A percentile compares a stretch with the other conserved stretches of the same genome.
These are phyloP conservation scores for Heliconius nattereri DNA, from an alignment of 1,140 invertebrate species.

Conservation along the genomic window DNA sequence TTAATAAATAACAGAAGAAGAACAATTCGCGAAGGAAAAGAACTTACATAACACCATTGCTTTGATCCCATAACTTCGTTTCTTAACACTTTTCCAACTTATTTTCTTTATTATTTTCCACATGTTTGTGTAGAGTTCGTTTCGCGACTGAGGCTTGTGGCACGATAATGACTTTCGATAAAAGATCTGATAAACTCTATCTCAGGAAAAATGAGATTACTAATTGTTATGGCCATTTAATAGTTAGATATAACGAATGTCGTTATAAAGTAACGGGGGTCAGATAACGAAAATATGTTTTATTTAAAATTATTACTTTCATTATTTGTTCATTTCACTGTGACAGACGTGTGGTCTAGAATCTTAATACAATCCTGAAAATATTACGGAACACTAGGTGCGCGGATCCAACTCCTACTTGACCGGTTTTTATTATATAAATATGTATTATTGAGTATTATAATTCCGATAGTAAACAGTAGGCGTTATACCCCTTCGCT, in stretches of 20 bases:
- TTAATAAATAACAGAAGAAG: neutral
- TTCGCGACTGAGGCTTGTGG: conserved; percentile 16
- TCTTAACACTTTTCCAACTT: conserved; percentile 55
- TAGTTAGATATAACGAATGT: conserved; percentile 16
- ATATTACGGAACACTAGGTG: too few species aligned
- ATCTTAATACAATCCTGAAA: too few species aligned
- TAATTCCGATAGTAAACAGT: neutral
- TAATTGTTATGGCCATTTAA: conserved; percentile 44
- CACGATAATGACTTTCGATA: conserved; percentile 24
- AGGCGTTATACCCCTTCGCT: neutral
- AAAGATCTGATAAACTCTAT: conserved; percentile 35
- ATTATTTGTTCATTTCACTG: neutral
- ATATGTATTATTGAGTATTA: too few species aligned
- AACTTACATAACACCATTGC: conserved; percentile 58
- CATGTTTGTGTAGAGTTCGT: conserved; percentile 17
- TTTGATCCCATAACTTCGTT: conserved; percentile 41
- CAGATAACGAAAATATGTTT: conserved; percentile 21
- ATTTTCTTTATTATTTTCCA: conserved; percentile 44
- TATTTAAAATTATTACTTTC: neutral
- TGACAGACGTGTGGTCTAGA: too few species aligned
- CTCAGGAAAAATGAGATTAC: conserved; percentile 21
- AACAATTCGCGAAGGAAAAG: neutral
- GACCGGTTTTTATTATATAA: too few species aligned
- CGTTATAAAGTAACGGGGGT: conserved; percentile 33
- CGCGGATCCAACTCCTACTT: too few species aligned